Evolutionary conservation across 2,797 vertebrate species (phyloP), one percentile per base, ranked within the genome.

Genomic region (Apogon hyalosoma): DNA sequence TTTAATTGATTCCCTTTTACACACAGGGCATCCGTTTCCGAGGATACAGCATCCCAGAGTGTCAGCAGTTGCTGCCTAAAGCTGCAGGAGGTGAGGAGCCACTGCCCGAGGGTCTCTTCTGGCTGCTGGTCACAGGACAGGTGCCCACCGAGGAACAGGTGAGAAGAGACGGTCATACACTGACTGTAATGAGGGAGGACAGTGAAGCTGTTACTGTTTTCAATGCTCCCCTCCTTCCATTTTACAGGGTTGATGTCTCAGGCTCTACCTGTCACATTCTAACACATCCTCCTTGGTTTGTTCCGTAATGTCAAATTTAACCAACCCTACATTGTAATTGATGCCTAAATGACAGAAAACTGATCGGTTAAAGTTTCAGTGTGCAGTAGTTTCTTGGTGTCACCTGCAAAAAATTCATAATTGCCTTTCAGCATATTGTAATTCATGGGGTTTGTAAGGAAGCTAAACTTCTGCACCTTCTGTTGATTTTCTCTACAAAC

Each of bases 41-140:
- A 4, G 96, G 97, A 24, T 96, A 96, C 89, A 98, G 97, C 88
- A 98, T 99, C 73, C 98, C 96, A 4, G 97, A 98, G 77, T 99
- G 98, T 83, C 97, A 99, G 91, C 91, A 96, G 85, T 75, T 98
- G 82, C 90, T 99, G 73, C 97, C 97, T 54, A 99, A 96, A 84
- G 96, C 95, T 11, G 86, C 94, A 0, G 96, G 95, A 45, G 96
- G 97, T 0, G 93, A 94, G 60, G 97, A 99, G 82, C 97, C 97
- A 0, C 92, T 99, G 69, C 98, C 98, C 0, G 98, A 98, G 75
- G 96, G 97, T 8, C 95, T 98, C n/a, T 99, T 98, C 92, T 99
- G 97, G 98, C 93, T 98, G 82, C 88, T 98, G 88, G 91, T 98
- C 81, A 98, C 97, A 0, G 97, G 97, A 56, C 92, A 97, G 50